phyloP scores from a whole-genome alignment of 2,888 invertebrate species.

The Trisateles emortualis region DNA sequence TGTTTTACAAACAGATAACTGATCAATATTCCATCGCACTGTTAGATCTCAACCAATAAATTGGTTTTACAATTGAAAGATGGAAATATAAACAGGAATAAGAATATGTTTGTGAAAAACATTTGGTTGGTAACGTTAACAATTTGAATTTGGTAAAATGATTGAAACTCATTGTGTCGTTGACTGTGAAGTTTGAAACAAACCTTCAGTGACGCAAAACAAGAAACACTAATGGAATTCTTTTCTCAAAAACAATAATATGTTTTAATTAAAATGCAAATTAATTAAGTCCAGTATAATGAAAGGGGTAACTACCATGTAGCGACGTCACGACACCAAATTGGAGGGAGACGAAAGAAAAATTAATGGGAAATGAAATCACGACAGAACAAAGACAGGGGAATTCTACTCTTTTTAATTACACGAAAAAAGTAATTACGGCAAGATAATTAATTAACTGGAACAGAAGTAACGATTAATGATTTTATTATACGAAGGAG shows the following conservation, averaged over 20 bases:
- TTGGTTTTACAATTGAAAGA: not conserved
- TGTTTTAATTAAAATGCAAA: conserved; percentile 85
- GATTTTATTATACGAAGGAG: conserved; percentile 87
- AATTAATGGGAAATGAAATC: conserved; percentile 87
- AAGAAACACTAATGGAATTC: conserved; percentile 57
- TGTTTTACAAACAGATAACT: conserved; percentile 36
- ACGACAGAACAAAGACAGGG: conserved; percentile 85
- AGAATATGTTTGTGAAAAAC: conserved; percentile 26
- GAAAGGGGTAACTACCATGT: conserved; percentile 85
- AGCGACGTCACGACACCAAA: conserved; percentile 82
- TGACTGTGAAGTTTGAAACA: conserved; percentile 41
- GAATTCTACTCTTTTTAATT: conserved; percentile 87
- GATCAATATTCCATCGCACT: conserved; percentile 10
- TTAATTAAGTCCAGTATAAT: conserved; percentile 84
- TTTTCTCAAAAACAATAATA: conserved; percentile 74
- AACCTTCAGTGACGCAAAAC: conserved; percentile 54
- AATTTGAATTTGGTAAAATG: conserved; percentile 30
- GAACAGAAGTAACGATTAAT: conserved; percentile 87
- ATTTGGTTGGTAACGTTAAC: conserved; percentile 29
- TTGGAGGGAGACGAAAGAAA: conserved; percentile 89
- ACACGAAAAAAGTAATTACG: conserved; percentile 87
- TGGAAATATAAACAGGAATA: conserved; percentile 20
- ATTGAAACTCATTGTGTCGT: conserved; percentile 39
- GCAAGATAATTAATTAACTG: conserved; percentile 87
- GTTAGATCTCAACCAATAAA: not conserved